Percentiles rank a stretch among this genome's conserved stretches.
phyloP scores from a whole-genome alignment of 1,140 invertebrate genomes.

The Mya arenaria region DNA sequence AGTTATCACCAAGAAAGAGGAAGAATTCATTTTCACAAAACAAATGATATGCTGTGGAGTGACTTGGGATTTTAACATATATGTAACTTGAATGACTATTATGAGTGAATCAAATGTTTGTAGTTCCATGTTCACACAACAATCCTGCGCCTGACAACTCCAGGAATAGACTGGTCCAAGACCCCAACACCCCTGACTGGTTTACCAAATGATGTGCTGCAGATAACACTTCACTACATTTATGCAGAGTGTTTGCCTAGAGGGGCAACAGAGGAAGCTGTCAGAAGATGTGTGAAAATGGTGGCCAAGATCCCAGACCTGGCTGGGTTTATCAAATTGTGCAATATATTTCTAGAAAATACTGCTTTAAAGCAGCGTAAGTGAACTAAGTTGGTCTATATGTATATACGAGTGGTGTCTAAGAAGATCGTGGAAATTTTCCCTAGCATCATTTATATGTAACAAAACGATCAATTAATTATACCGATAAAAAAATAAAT shows the following conservation, averaged over 20 bases:
- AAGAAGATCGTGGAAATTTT: background rate
- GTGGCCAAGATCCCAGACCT: slow-evolving; percentile 82
- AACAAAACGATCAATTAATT: too few relatives aligned
- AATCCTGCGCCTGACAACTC: slow-evolving; percentile 83
- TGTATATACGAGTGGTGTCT: background rate
- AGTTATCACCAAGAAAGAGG: too few relatives aligned
- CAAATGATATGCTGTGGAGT: too few relatives aligned
- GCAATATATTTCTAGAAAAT: slow-evolving; percentile 85
- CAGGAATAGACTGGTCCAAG: slow-evolving; percentile 83
- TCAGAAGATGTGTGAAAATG: slow-evolving; percentile 83
- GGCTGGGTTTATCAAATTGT: slow-evolving; percentile 83
- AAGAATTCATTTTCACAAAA: too few relatives aligned
- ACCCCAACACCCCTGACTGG: slow-evolving; percentile 80
- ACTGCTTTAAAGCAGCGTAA: slow-evolving; percentile 85
- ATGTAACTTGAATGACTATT: too few relatives aligned
- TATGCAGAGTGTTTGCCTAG: slow-evolving; percentile 85
- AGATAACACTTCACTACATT: slow-evolving; percentile 85
- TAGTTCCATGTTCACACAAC: slow-evolving; percentile 86
- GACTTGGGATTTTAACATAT: too few relatives aligned
- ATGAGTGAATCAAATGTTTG: too few relatives aligned
- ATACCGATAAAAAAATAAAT: too few relatives aligned
- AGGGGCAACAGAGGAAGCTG: slow-evolving; percentile 83
- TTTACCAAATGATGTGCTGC: slow-evolving; percentile 84
- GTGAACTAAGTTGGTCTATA: slow-evolving; percentile 54
- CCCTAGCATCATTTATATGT: too few relatives aligned